Evolutionary conservation across 2,797 vertebrate species (phyloP).

Genomic region (Thalassophryne amazonica): DNA sequence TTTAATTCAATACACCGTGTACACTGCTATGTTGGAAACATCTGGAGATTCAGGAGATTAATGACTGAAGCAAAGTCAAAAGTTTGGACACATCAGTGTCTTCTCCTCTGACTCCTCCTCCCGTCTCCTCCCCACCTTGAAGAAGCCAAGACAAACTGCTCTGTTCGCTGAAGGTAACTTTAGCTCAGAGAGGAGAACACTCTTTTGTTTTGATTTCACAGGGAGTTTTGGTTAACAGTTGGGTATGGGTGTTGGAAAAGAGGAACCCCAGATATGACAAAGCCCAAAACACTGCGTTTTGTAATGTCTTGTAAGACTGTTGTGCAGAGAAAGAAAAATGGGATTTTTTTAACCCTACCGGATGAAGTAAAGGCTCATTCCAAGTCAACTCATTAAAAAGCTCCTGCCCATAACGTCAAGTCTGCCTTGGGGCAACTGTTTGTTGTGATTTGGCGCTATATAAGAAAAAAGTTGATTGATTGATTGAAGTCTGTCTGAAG

Average conservation of each 20-base stretch:
- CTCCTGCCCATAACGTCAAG: no score
- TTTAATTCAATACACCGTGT: constrained; percentile 38
- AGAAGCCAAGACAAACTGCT: not conserved
- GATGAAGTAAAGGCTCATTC: no score
- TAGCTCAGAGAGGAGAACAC: constrained; percentile 14
- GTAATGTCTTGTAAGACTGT: no score
- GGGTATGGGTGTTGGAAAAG: constrained; percentile 10
- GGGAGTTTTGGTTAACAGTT: constrained; percentile 12
- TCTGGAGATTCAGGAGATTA: constrained; percentile 12
- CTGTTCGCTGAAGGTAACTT: not conserved
- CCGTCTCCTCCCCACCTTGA: not conserved
- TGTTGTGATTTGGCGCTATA: no score
- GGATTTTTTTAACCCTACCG: no score
- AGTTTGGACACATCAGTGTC: not conserved
- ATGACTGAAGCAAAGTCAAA: constrained; percentile 8
- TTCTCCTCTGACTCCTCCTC: not conserved
- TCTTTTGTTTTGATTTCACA: constrained; percentile 19
- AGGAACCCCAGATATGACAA: no score
- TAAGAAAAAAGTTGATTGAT: no score
- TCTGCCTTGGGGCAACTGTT: no score
- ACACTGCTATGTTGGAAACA: constrained; percentile 7
- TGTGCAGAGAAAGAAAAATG: no score
- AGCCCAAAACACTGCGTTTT: no score
- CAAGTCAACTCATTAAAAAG: no score
- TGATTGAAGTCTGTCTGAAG: no score